Base-by-base conservation (phyloP, 2,113 vertebrate species). In the Ailuropoda melanoleuca region DNA sequence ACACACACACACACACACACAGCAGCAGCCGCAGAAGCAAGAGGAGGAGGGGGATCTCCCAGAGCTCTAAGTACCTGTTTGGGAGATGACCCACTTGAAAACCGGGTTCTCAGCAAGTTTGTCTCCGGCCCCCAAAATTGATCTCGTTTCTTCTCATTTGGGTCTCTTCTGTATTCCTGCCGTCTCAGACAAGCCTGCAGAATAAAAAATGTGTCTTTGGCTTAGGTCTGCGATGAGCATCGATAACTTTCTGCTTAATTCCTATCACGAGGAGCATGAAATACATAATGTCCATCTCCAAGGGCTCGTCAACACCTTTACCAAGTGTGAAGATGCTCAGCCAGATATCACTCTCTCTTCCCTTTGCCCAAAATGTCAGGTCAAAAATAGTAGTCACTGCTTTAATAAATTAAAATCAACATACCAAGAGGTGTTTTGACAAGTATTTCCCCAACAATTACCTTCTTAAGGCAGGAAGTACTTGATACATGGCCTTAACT, bases 181-280 rank as follows among this genome's bases (percentile, higher is more conserved):
- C 23, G 46, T 97, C 97, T 98, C 95, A 98, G 97, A 90, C 74
- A 97, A 92, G 96, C 98, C 98, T 98, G 91, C 75, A 92, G 90
- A 88, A 93, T 24, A 26, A 97, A 43, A 95, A 84, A 86, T 1
- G 24, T 56, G 83, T 37, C 31, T 62, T 82, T 77, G 1, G 66
- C 13, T 87, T 91, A 64, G 48, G 37, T 77, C 50, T 83, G 18
- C 2, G 9, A 19, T 14, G 29, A 64, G 88, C n/a, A 92, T 89
- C 77, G 43, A 14, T 19, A 72, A 78, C 56, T 75, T 53, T 43
- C 31, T 70, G 55, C 72, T 92, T n/a, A 70, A 68, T 82, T 85
- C 72, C 39, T 62, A n/a, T 21, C 10, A 48, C 8, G 75, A 66
- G 82, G 68, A 37, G 78, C 43, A 13, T 34, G 58, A 68, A 4